Conservation (phyloP, 2,888 invertebrate genomes). For the Ophraella communa region DNA sequence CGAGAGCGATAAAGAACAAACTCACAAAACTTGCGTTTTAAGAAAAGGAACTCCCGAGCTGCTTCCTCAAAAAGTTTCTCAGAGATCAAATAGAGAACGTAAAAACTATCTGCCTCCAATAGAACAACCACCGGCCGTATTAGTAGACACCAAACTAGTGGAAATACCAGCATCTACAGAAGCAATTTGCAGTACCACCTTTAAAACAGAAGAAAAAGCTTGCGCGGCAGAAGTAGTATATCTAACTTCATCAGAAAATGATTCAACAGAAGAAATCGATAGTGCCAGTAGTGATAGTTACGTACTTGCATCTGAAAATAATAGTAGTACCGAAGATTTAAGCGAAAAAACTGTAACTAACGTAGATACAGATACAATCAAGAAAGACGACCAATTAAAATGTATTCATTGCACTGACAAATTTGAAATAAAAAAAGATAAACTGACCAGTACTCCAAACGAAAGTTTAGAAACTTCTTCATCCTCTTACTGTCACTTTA, state of each 20-base stretch:
- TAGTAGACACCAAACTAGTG: constrained; percentile 68
- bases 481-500: constrained; percentile 28
- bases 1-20: constrained; percentile 62
- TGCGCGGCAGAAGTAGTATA: constrained; percentile 70
- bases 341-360: constrained; percentile 14
- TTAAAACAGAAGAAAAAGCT: constrained; percentile 42
- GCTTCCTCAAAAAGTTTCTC: constrained; percentile 17
- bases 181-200: constrained; percentile 64
- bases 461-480: constrained; percentile 31
- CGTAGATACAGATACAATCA: no score
- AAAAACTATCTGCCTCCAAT: constrained; percentile 29
- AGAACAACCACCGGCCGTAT: constrained; percentile 49
- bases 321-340: constrained; percentile 27
- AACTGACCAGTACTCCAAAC: constrained; percentile 3
- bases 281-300: constrained; percentile 34
- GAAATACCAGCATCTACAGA: constrained; percentile 53
- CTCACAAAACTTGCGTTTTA: constrained; percentile 44
- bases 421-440: background rate
- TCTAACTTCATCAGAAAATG: constrained; percentile 59
- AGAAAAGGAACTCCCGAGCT: constrained; percentile 50
- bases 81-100: constrained; percentile 23
- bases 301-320: constrained; percentile 19
- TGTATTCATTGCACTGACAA: constrained; percentile 1
- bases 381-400: constrained; percentile 2
- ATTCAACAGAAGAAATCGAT: constrained; percentile 33